Conservation (phyloP, 2,797 vertebrate species). For the Alosa sapidissima region DNA sequence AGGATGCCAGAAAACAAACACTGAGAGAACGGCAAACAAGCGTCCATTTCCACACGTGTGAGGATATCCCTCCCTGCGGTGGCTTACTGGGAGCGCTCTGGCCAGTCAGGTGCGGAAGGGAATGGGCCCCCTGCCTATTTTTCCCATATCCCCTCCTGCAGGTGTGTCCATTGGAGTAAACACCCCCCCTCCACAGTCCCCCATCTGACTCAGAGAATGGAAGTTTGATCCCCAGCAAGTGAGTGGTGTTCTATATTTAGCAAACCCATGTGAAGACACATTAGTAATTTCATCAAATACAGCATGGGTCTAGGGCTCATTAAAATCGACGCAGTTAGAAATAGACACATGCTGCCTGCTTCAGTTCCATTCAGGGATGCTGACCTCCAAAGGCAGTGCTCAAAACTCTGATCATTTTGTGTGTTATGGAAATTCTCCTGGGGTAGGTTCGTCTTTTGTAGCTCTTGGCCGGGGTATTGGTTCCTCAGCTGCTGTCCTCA, state of each 20-base stretch:
- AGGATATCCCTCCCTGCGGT: constrained; percentile 45
- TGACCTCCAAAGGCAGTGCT: background rate
- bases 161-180: constrained; percentile 22
- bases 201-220: background rate
- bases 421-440: background rate
- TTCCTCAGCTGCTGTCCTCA: background rate
- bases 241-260: background rate
- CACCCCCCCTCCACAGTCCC: background rate
- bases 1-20: constrained; percentile 38
- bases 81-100: background rate
- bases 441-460: constrained; percentile 14
- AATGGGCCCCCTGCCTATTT: constrained; percentile 16
- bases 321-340: background rate
- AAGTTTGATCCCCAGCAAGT: background rate
- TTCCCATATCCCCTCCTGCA: constrained; percentile 30
- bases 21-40: constrained; percentile 42
- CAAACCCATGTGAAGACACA: background rate
- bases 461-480: background rate
- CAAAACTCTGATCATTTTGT: background rate
- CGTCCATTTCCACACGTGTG: constrained; percentile 36
- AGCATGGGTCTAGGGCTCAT: background rate
- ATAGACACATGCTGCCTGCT: background rate
- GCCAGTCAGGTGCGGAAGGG: constrained; percentile 26
- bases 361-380: background rate
- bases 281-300: background rate